These are phyloP conservation scores for Rhincodon typus DNA, from an alignment of 2,797 vertebrate species.

Conservation along the genomic window DNA sequence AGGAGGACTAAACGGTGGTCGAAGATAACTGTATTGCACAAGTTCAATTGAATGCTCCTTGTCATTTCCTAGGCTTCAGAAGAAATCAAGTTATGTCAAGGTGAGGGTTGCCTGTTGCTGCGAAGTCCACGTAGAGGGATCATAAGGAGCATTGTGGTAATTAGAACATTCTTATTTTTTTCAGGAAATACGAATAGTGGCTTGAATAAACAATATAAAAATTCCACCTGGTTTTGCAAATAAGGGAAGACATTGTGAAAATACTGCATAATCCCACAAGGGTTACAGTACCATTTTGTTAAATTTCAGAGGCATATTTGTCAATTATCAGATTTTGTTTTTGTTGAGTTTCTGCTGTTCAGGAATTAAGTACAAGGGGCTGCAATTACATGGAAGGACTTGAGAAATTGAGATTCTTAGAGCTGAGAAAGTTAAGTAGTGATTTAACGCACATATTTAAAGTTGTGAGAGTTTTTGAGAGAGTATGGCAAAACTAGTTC, in stretches of 20 bases:
- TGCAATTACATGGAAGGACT: not conserved
- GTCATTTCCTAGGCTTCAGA: constrained; percentile 59
- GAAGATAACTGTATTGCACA: not conserved
- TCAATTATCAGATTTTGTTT: not conserved
- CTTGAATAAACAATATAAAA: not conserved
- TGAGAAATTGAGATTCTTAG: too few relatives aligned
- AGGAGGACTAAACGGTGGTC: not conserved
- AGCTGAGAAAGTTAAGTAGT: not conserved
- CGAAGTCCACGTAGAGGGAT: constrained; percentile 62
- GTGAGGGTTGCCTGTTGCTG: constrained; percentile 65
- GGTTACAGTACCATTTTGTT: not conserved
- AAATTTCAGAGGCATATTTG: not conserved
- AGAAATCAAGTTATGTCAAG: constrained; percentile 70
- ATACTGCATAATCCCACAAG: not conserved
- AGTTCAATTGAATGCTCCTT: not conserved
- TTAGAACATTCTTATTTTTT: constrained; percentile 35
- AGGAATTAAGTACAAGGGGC: not conserved
- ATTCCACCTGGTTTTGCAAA: not conserved
- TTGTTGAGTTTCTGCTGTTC: not conserved
- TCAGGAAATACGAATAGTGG: not conserved
- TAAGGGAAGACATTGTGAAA: not conserved
- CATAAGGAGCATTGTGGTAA: constrained; percentile 65
- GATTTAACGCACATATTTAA: not conserved
- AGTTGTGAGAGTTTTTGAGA: not conserved
- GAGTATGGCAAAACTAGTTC: not conserved